Evolutionary conservation across 2,888 invertebrate species (phyloP).

Genomic region (Thereva nobilitata): DNA sequence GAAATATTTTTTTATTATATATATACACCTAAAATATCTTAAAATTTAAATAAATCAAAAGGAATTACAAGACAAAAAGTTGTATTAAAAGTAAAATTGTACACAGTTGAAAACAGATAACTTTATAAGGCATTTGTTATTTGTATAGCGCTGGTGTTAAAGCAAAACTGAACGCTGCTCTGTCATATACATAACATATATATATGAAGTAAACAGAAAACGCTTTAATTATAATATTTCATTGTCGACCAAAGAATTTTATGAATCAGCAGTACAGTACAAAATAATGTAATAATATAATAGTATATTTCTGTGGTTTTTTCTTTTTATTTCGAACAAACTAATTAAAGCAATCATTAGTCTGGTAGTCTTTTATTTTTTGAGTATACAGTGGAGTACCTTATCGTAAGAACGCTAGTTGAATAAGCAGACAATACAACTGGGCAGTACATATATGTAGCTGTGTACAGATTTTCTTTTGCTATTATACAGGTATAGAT

Average conservation of each 20-base stretch:
- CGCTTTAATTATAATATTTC: slow-evolving; percentile 12
- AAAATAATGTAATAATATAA: neutral
- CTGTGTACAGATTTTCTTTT: too few relatives aligned
- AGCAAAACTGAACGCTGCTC: too few relatives aligned
- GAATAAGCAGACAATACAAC: too few relatives aligned
- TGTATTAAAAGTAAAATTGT: neutral
- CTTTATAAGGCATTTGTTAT: neutral
- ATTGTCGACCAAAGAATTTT: slow-evolving; percentile 23
- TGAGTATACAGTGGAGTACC: too few relatives aligned
- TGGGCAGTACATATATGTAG: too few relatives aligned
- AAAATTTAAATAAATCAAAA: slow-evolving; percentile 30
- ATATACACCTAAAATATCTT: slow-evolving; percentile 21
- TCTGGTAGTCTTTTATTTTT: too few relatives aligned
- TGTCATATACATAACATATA: too few relatives aligned
- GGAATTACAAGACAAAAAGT: neutral
- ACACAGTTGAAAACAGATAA: neutral
- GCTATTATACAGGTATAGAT: too few relatives aligned
- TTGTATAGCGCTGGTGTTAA: too few relatives aligned
- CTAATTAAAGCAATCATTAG: too few relatives aligned
- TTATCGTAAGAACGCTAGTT: too few relatives aligned
- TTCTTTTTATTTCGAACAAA: too few relatives aligned
- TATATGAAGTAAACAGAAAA: slow-evolving; percentile 8
- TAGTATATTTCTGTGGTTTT: neutral
- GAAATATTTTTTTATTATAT: slow-evolving; percentile 15
- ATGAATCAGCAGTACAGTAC: slow-evolving; percentile 21